phyloP scores from a whole-genome alignment of 1,140 invertebrate genomes.

The Ericerus pela region DNA sequence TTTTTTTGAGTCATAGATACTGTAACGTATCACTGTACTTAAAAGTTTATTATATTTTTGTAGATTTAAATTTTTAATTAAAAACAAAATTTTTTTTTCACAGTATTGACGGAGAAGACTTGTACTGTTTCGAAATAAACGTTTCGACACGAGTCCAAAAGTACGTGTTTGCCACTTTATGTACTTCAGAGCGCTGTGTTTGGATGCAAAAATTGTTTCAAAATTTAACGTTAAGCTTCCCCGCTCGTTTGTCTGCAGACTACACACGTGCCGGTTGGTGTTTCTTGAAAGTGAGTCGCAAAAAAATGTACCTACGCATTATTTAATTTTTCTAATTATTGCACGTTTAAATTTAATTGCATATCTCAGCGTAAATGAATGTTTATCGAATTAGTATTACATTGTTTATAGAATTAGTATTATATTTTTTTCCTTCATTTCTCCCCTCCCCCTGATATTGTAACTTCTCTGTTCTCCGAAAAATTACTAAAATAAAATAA shows the following conservation, averaged over 20 bases:
- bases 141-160: conserved; percentile 32
- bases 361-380: not conserved
- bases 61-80: too few relatives aligned
- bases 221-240: conserved; percentile 41
- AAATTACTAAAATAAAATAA: too few relatives aligned
- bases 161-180: conserved; percentile 38
- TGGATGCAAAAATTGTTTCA: conserved; percentile 55
- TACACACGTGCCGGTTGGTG: conserved; percentile 48
- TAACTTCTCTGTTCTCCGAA: too few relatives aligned
- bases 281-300: conserved; percentile 42
- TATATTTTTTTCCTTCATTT: too few relatives aligned
- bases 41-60: too few relatives aligned
- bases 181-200: conserved; percentile 38
- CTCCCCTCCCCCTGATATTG: too few relatives aligned
- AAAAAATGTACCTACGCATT: not conserved
- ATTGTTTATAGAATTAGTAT: not conserved
- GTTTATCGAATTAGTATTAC: not conserved
- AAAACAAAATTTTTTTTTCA: conserved; percentile 24
- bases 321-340: not conserved
- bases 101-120: conserved; percentile 38
- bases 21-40: too few relatives aligned
- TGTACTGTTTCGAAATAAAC: conserved; percentile 42
- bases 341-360: conserved; percentile 3
- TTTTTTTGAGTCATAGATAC: not conserved
- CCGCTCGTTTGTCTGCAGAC: conserved; percentile 40